Base-by-base conservation (phyloP, 2,797 vertebrate genomes). In the Poeciliopsis presidionis region DNA sequence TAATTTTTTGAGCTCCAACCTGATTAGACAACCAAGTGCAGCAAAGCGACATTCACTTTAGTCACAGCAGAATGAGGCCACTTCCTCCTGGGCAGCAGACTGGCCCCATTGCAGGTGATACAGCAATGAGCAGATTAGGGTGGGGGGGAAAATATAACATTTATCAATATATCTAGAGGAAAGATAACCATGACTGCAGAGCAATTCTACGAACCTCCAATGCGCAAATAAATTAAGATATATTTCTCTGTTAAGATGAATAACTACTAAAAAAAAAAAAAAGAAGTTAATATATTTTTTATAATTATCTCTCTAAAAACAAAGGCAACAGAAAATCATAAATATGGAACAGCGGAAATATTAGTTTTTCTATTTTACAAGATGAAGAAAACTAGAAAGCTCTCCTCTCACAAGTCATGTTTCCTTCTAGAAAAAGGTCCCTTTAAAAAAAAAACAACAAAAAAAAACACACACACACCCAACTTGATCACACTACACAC, bases 161-260 rank as follows among this genome's bases (percentile, higher is more conserved):
- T 75, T 72, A 88, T 75, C 36, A 81, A 76, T 47, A 73, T 49
- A 80, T 33, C 70, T 22, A 73, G 12, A 79, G 25, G 25, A 30
- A 76, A 83, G 53, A 89, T 41, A 75, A 87, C 55, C 72, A 81
- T 73, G 67, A 89, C 81, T 85, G 75, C 0, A 28, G 72, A 71
- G 88, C 73, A 83, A 85, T 83, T 90, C 71, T 39, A 81, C 89
- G 70, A 87, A 85, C 53, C 87, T 84, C 74, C 69, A 87, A 83
- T 65, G 89, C 67, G 77, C 82, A 90, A 94, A 95, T 94, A 95
- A 93, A 94, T 94, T 91, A 94, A 51, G 76, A 92, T 77, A 88
- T 81, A 61, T 65, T 79, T 89, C 76, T 91, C 79, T n/a, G 25
- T 77, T 79, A 87, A 87, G 73, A 87, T 63, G 79, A 78, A 88